phyloP scores from a whole-genome alignment of 2,113 vertebrate genomes.

The Larimichthys polyactis region DNA sequence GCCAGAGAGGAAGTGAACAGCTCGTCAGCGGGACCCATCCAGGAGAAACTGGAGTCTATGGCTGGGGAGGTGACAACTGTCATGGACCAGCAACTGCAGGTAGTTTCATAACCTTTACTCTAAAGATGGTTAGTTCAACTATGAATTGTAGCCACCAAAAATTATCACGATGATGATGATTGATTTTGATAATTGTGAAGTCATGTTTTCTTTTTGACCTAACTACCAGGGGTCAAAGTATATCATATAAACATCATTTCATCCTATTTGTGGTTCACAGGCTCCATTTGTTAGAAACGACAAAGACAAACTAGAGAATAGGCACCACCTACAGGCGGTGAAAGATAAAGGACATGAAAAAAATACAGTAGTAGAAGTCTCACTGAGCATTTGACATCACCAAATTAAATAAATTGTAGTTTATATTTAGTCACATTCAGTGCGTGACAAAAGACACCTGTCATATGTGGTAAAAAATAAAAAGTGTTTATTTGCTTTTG shows the following conservation, averaged over 20 bases:
- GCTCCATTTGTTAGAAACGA: too few species aligned
- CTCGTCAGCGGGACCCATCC: constrained; percentile 89
- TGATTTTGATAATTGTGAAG: too few species aligned
- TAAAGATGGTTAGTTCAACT: not conserved
- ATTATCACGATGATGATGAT: too few species aligned
- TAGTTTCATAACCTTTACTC: constrained; percentile 49
- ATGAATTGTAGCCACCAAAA: not conserved
- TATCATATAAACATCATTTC: not conserved
- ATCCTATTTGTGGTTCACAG: not conserved
- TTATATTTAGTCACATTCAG: too few species aligned
- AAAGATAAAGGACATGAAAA: not conserved
- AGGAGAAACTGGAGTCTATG: constrained; percentile 96
- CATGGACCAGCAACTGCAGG: constrained; percentile 97
- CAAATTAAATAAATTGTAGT: too few species aligned
- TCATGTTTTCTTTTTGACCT: not conserved
- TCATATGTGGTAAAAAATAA: too few species aligned
- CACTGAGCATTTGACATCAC: too few species aligned
- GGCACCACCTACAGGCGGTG: not conserved
- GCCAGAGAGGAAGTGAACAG: constrained; percentile 88
- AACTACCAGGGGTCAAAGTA: not conserved
- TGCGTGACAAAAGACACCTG: too few species aligned
- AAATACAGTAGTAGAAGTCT: too few species aligned
- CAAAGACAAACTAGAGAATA: not conserved
- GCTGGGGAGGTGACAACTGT: constrained; percentile 95
- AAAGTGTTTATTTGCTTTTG: too few species aligned